Percentiles rank a stretch among this genome's conserved stretches.
These are phyloP conservation scores for Fulmarus glacialis DNA, from an alignment of 2,113 vertebrate species.

Conservation along the genomic window DNA sequence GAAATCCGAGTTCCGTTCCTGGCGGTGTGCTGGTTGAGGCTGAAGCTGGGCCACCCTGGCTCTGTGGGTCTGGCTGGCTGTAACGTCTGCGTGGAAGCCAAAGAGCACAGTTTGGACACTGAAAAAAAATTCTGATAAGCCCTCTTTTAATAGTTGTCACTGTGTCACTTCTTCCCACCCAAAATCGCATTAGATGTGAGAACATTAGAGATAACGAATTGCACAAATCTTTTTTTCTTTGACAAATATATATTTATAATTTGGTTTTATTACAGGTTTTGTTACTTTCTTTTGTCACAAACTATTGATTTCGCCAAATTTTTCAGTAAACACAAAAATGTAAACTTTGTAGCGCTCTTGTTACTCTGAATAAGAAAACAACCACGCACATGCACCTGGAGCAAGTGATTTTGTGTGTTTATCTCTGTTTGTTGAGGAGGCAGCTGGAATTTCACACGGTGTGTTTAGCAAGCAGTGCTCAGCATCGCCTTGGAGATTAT, in stretches of 20 bases:
- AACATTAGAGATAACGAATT: not conserved
- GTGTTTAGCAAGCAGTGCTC: not conserved
- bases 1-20: not conserved
- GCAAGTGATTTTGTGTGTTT: not conserved
- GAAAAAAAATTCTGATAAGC: not conserved
- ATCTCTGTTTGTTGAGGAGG: not conserved
- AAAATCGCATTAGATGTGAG: not conserved
- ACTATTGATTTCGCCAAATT: not conserved
- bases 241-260: not conserved
- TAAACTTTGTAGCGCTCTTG: not conserved
- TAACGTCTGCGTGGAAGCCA: accelerated
- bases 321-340: not conserved
- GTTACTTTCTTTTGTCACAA: not conserved
- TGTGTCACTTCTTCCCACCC: not conserved
- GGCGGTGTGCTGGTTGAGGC: not conserved
- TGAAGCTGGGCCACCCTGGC: not conserved
- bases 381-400: not conserved
- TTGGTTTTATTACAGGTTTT: not conserved
- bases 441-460: not conserved
- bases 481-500: not conserved
- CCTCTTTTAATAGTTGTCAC: not conserved
- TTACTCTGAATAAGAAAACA: not conserved
- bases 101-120: too few relatives aligned
- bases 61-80: not conserved
- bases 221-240: not conserved